phyloP scores from a whole-genome alignment of 2,888 invertebrate genomes.

The Cheilosia impressa region DNA sequence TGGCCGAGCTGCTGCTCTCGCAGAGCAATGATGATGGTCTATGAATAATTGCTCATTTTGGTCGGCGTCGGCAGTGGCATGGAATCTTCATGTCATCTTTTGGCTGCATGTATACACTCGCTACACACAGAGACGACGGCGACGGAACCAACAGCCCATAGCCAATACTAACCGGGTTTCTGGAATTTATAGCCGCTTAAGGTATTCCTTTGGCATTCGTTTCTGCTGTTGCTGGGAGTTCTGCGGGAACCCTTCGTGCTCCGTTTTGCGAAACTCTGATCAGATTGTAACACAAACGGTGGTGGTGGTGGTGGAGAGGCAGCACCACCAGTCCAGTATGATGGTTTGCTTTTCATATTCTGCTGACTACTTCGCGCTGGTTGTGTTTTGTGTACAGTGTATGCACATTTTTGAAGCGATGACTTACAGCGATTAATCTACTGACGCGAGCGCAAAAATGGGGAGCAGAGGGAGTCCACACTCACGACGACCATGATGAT shows the following conservation, averaged over 20 bases:
- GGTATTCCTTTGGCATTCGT: slow-evolving; percentile 68
- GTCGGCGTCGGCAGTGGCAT: slow-evolving; percentile 55
- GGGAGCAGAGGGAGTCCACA: slow-evolving; percentile 53
- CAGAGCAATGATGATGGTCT: slow-evolving; percentile 62
- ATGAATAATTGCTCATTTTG: slow-evolving; percentile 73
- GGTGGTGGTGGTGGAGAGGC: slow-evolving; percentile 5
- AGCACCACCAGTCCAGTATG: slow-evolving; percentile 33
- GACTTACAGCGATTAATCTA: slow-evolving; percentile 73
- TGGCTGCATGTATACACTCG: slow-evolving; percentile 33
- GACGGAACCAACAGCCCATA: slow-evolving; percentile 63
- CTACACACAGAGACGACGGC: slow-evolving; percentile 4
- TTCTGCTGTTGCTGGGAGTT: slow-evolving; percentile 8
- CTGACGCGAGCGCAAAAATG: slow-evolving; percentile 44
- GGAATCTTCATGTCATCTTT: slow-evolving; percentile 74
- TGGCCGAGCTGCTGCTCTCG: background rate
- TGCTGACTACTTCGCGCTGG: slow-evolving; percentile 17
- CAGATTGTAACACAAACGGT: slow-evolving; percentile 70
- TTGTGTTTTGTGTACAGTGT: slow-evolving; percentile 18
- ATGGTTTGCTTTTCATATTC: slow-evolving; percentile 57
- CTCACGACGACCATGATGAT: slow-evolving; percentile 55
- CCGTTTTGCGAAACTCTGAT: slow-evolving; percentile 66
- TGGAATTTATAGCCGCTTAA: slow-evolving; percentile 74
- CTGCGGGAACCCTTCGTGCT: slow-evolving; percentile 63
- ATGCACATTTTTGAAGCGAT: slow-evolving; percentile 74
- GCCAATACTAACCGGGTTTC: slow-evolving; percentile 71